These are phyloP conservation scores for Ephydatia muelleri DNA, from an alignment of 37 sponge, comb jelly and placozoan genomes.

Conservation along the genomic window DNA sequence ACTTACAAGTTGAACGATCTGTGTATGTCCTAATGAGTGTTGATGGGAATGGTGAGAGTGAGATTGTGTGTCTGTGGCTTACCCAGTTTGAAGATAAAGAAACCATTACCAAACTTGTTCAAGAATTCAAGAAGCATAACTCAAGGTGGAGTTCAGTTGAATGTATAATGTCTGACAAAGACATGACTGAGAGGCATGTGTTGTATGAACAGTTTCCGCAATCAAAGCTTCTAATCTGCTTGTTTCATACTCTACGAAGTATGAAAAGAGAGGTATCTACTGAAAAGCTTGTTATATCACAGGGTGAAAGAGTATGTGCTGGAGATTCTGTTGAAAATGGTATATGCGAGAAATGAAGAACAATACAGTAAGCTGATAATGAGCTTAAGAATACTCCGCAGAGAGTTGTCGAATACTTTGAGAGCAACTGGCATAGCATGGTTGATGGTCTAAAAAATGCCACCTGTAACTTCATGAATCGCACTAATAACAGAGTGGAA, in stretches of 20 bases:
- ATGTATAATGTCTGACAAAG: constrained; percentile 69
- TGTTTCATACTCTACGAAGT: constrained; percentile 56
- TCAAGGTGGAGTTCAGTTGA: constrained; percentile 9
- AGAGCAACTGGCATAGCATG: constrained; percentile 71
- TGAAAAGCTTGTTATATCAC: constrained; percentile 47
- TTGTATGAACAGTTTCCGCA: constrained; percentile 31
- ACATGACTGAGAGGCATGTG: constrained; percentile 46
- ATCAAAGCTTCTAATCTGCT: constrained; percentile 50
- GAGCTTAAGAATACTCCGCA: constrained; percentile 16
- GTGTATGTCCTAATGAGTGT: constrained; percentile 35
- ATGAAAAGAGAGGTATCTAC: constrained; percentile 50
- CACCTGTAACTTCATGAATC: constrained; percentile 48
- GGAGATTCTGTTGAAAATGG: constrained; percentile 13
- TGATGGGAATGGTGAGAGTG: constrained; percentile 68
- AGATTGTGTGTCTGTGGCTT: constrained; percentile 31
- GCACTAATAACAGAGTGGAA: constrained; percentile 59
- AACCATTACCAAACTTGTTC: constrained; percentile 44
- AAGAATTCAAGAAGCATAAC: constrained; percentile 48
- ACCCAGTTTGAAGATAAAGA: constrained; percentile 9
- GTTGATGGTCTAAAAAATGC: constrained; percentile 38
- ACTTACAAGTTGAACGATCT: constrained; percentile 57
- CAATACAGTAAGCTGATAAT: constrained; percentile 11
- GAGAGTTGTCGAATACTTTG: constrained; percentile 41
- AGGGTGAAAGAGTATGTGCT: constrained; percentile 15
- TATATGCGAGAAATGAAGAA: background rate